A percentile compares a stretch with the other conserved stretches of the same genome.
phyloP scores from a whole-genome alignment of 2,113 vertebrate species.

The Chlamydotis undulata region DNA sequence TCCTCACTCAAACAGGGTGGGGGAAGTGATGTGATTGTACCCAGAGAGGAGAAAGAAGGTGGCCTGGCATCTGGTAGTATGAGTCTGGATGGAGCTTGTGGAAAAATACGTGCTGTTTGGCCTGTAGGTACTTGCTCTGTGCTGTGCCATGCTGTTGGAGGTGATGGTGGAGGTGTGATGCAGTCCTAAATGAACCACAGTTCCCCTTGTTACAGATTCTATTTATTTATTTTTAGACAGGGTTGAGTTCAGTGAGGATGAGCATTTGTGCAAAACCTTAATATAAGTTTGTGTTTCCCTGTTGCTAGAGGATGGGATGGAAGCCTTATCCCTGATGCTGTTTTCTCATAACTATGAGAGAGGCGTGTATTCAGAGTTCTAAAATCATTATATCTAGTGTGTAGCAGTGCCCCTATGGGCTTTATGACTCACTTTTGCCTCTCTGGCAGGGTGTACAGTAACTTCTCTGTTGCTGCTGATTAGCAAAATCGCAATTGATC shows the following conservation, averaged over 20 bases:
- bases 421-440: neutral
- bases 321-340: neutral
- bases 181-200: neutral
- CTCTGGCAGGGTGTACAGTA: neutral
- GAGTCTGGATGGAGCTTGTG: neutral
- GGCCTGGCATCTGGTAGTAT: accelerated
- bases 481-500: constrained; percentile 34
- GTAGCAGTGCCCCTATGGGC: neutral
- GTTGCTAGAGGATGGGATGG: neutral
- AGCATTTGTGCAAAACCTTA: neutral
- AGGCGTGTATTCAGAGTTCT: neutral
- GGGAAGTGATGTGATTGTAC: neutral
- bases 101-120: neutral
- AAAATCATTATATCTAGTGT: neutral
- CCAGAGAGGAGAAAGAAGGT: neutral
- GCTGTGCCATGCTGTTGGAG: neutral
- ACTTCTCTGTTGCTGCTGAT: neutral
- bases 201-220: neutral
- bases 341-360: neutral
- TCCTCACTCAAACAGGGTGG: neutral
- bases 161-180: neutral
- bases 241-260: neutral
- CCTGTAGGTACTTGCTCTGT: neutral
- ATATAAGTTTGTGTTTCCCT: neutral
- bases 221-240: neutral